These are phyloP conservation scores for Siniperca obscura DNA, from an alignment of 2,797 vertebrate genomes.

Conservation along the genomic window DNA sequence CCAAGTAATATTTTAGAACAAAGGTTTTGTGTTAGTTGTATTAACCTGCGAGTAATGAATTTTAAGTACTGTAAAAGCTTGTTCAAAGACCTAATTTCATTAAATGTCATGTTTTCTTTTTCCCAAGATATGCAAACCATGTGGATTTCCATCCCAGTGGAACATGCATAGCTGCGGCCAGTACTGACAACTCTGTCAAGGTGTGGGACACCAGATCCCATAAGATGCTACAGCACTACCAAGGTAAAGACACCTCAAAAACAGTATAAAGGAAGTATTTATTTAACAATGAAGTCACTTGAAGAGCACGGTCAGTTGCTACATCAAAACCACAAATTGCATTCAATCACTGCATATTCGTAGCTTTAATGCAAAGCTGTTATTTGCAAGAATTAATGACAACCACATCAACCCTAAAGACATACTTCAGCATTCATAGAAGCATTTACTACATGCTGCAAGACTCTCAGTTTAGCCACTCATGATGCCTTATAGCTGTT, in stretches of 20 bases:
- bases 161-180: conserved; percentile 90
- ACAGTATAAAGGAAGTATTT: background rate
- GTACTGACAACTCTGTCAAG: conserved; percentile 94
- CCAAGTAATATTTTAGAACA: background rate
- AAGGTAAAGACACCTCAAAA: conserved; percentile 82
- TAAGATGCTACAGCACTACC: conserved; percentile 95
- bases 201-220: conserved; percentile 96
- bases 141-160: conserved; percentile 96
- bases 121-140: conserved; percentile 88
- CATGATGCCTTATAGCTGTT: background rate
- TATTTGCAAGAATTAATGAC: conserved; percentile 7
- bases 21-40: background rate
- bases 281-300: background rate
- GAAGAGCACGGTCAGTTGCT: background rate
- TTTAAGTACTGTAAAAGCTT: background rate
- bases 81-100: background rate
- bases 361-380: conserved; percentile 10
- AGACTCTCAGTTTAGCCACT: background rate
- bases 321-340: conserved; percentile 1
- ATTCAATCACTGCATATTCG: background rate
- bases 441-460: background rate
- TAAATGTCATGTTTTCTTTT: conserved; percentile 7
- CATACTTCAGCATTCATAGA: background rate
- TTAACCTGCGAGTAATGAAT: background rate
- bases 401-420: background rate